phyloP scores from a whole-genome alignment of 2,113 vertebrate genomes.

The Philantomba maxwellii region DNA sequence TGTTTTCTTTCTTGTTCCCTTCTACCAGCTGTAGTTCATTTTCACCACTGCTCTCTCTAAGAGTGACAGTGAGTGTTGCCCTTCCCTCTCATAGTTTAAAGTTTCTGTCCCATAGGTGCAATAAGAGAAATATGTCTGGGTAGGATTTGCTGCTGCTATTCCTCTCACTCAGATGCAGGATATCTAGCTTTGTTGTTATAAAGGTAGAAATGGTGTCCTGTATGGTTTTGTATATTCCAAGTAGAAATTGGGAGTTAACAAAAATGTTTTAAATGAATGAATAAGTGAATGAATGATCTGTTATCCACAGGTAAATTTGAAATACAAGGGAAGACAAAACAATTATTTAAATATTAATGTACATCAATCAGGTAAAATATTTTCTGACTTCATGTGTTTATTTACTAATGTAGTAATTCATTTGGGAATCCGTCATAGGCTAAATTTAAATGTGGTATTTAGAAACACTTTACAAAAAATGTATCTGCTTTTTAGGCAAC shows the following conservation, averaged over 20 bases:
- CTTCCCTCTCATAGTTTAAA: neutral
- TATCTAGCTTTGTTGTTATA: neutral
- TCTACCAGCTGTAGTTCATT: neutral
- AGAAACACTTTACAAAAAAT: neutral
- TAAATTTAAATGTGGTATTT: neutral
- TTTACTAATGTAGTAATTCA: neutral
- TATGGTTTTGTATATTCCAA: neutral
- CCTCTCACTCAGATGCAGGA: neutral
- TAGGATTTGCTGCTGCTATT: neutral
- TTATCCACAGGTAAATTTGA: neutral
- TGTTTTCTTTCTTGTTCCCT: neutral
- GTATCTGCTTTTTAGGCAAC: neutral
- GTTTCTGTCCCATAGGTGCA: neutral
- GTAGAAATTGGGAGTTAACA: neutral
- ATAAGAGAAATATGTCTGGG: neutral
- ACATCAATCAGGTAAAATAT: neutral
- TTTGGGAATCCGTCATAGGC: neutral
- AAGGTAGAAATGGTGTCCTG: neutral
- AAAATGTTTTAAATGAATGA: neutral
- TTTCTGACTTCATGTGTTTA: neutral
- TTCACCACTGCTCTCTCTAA: neutral
- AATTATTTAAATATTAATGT: neutral
- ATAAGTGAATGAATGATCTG: neutral
- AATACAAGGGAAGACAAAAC: neutral
- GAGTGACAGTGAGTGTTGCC: neutral